Evolutionary conservation across 2,888 invertebrate genomes (phyloP), one percentile per base, ranked within the genome.

Genomic region (Drosophila falleni): DNA sequence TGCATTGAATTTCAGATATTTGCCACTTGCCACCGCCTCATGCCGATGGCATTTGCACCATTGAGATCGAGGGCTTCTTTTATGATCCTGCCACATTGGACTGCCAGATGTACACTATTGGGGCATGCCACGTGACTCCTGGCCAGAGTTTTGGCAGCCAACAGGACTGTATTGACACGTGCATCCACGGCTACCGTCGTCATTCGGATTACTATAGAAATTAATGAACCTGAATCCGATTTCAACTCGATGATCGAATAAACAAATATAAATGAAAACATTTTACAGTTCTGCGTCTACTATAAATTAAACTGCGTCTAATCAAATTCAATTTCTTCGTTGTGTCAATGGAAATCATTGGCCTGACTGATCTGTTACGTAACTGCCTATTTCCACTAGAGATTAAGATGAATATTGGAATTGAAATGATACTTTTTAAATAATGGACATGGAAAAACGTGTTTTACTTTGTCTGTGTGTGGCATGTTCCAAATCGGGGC

Each of bases 71-170:
- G 67, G 92, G 92, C 16, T 92, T 75, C 77, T 92, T 90, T 70
- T 92, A 80, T 35, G 91, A 92, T 65, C 62, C 74, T n/a, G 83
- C 84, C 35, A 81, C 81, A 3, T 78, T 85, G 13, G 89, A 91
- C 59, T 92, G 92, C 46, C 75, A 84, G 46, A 75, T 78, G 66
- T 92, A 92, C 66, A 82, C 88, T 11, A 82, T 91, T 19, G 91
- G 91, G 4, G 91, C 90, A 10, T 92, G 92, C 55, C 92, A 86
- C 1, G 62, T 90, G 5, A 87, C 73, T 31, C 87, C 89, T 4
- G 92, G 92, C 5, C 92, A 92, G 56, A 92, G 92, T 58, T 92
- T 92, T 65, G 91, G 92, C 29, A 91, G 83, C 6, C 83, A 79
- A 1, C 79, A 87, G 65, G 91, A 91, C 47, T 92, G 92, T 47